Evolutionary conservation across 2,113 vertebrate genomes (phyloP), one percentile per base, ranked within the genome.

Genomic region (Telmatochromis brachygnathus): DNA sequence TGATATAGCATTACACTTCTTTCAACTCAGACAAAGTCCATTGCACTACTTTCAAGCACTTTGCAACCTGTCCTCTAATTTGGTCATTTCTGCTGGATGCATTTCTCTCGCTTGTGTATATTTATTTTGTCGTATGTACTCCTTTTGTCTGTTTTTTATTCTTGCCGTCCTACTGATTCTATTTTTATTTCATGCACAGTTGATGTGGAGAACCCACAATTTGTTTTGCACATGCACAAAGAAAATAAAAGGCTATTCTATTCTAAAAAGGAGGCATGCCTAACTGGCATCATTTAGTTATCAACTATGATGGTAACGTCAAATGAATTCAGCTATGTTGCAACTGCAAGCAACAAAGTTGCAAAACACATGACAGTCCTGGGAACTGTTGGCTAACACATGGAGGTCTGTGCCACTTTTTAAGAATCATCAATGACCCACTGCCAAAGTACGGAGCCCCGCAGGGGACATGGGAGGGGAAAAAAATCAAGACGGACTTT

Each of bases 71-170:
- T 60, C 58, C 1, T 62, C 28, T 62, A 33, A 62, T 62, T 62
- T 2, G 58, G 9, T 19, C 9, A 6, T 19, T 62, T 62, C 28
- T 19, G 0, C 15, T 62, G 28, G 58, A 33, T 33, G 9, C 28
- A 62, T 62, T 33, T 11, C 9, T 33, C 28, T 33, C 0, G 1
- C 4, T 33, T 7, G 58, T 0, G 0, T 11, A 19, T 33, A 62
- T 62, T 62, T 19, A 62, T 62, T 62, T 33, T 62, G 28, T 33
- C 0, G 1, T 62, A 62, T 3, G 58, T 33, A 33, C 15, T 62
- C 58, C 15, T 33, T 33, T 62, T 19, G 28, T 62, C 9, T 33
- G 15, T 2, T 11, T 1, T 7, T 19, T 19, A 11, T 35, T 19
- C 58, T 62, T 19, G 58, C 58, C 9, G 15, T 19, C 9, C 28